phyloP scores from a whole-genome alignment of 2,888 invertebrate genomes.

The Linnaemya tessellans region DNA sequence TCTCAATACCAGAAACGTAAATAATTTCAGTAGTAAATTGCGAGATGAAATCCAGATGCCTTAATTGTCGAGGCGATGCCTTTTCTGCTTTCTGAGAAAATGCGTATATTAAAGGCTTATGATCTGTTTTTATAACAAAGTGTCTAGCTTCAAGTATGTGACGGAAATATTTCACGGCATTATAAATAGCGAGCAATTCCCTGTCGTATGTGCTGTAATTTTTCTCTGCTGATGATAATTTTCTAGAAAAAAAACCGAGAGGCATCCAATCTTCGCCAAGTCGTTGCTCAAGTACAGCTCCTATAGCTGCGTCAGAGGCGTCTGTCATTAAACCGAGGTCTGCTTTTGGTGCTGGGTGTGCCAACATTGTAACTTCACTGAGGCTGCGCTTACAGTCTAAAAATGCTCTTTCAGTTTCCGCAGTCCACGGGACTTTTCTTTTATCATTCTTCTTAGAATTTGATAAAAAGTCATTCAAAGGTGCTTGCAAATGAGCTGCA shows the following conservation, averaged over 20 bases:
- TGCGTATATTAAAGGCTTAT: conserved; percentile 69
- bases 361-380: conserved; percentile 6
- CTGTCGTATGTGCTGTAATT: conserved; percentile 58
- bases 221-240: conserved; percentile 73
- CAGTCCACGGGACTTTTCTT: neutral
- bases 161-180: no score
- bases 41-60: conserved; percentile 48
- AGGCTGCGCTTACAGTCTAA: neutral
- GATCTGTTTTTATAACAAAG: conserved; percentile 71
- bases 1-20: conserved; percentile 38
- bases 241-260: conserved; percentile 76
- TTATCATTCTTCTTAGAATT: no score
- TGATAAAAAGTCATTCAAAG: neutral
- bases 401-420: conserved; percentile 5
- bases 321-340: conserved; percentile 39
- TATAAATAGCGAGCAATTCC: conserved; percentile 70
- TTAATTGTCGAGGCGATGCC: no score
- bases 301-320: conserved; percentile 60
- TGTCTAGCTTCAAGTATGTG: conserved; percentile 53
- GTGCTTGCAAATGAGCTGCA: conserved; percentile 27
- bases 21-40: conserved; percentile 44
- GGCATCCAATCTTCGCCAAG: conserved; percentile 48
- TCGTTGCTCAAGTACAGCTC: no score
- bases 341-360: conserved; percentile 17
- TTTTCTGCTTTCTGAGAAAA: conserved; percentile 74